Evolutionary conservation across 2,113 vertebrate species (phyloP), one percentile per base, ranked within the genome.

Genomic region (Percopsis transmontana): DNA sequence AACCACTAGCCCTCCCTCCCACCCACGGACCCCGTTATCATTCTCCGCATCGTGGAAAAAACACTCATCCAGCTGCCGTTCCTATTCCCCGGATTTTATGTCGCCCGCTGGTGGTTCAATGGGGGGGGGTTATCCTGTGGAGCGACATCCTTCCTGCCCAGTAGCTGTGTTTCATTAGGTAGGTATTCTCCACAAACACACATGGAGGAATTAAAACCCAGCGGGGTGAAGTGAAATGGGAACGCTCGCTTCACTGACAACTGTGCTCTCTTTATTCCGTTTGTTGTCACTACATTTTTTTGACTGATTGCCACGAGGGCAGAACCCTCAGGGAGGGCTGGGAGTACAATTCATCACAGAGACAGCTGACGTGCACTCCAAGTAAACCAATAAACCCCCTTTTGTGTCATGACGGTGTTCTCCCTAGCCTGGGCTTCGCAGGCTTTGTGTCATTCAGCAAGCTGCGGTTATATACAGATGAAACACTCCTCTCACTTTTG

Each of bases 41-140:
- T 85, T 89, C 79, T 76, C 80, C 80, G 54, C 71, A 66, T 72
- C 80, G 82, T 88, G 79, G 75, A 83, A 62, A 83, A 11, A 80
- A 85, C 70, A 83, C 64, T 72, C 56, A 10, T 64, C 66, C 77
- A 85, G 85, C 82, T 84, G 88, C 86, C 76, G 75, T 84, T 71
- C 70, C 72, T 77, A 68, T 50, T 67, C 66, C 68, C 54, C 24
- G 58, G 72, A 14, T 73, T 68, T 74, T 40, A 56, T 74, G 44
- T 62, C 69, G 62, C 78, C 70, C 54, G 64, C 58, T 18, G 13
- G 50, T 15, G 61, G 62, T 58, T 55, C 70, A 58, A 14, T 1
- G 1, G 38, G 44, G 51, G 51, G 8, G 1, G 10, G 20, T 39
- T 12, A n/a, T n/a, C 42, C 23, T 62, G 45, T 38, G 23, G 45